Percentiles rank a stretch among this genome's conserved stretches.
phyloP scores from a whole-genome alignment of 2,797 vertebrate genomes.

The Momotus momota region DNA sequence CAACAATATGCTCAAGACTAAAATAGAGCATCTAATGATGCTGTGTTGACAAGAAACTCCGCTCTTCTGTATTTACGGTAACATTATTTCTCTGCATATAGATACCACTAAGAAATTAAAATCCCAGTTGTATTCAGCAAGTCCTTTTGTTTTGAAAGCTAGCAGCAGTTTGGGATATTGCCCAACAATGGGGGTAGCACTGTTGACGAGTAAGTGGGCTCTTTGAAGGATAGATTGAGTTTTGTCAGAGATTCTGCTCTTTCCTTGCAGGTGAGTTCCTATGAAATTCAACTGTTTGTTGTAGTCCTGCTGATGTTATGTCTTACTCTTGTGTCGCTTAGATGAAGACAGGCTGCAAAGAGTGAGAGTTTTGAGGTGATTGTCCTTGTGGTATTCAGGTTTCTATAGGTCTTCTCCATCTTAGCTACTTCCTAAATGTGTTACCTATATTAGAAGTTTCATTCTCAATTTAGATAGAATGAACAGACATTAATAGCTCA shows the following conservation, averaged over 20 bases:
- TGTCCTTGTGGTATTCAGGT: not conserved
- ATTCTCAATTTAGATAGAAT: not conserved
- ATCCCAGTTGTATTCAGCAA: not conserved
- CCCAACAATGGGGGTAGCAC: not conserved
- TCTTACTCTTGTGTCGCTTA: not conserved
- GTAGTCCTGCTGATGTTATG: not conserved
- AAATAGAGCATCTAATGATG: not conserved
- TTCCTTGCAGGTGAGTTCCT: not conserved
- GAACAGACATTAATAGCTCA: not conserved
- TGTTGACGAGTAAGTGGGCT: not conserved
- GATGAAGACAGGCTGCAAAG: not conserved
- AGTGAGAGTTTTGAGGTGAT: not conserved
- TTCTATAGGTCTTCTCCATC: not conserved
- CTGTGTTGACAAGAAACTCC: not conserved
- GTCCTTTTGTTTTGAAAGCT: not conserved
- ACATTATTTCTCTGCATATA: not conserved
- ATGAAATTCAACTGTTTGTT: not conserved
- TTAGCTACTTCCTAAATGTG: not conserved
- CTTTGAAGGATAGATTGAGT: not conserved
- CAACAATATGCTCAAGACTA: not conserved
- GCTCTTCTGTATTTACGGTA: not conserved
- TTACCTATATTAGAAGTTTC: not conserved
- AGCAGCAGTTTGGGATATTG: not conserved
- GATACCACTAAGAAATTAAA: not conserved
- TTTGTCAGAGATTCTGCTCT: not conserved